A percentile compares a stretch with the other conserved stretches of the same genome.
Conservation (phyloP, 2,113 vertebrate species). For the Sylvilagus bachmani region DNA sequence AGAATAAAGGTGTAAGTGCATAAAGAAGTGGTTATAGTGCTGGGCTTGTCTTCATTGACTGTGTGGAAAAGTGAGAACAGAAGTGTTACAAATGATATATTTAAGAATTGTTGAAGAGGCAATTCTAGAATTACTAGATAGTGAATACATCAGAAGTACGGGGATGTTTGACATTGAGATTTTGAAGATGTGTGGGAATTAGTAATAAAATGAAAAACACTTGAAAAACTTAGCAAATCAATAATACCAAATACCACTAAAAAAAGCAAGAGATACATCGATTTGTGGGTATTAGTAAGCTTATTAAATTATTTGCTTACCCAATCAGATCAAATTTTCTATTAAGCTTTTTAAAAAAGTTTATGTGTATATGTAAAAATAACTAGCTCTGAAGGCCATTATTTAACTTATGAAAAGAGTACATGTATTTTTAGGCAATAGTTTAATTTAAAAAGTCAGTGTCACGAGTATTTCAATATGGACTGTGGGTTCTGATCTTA, state of each 20-base stretch:
- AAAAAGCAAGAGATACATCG: background rate
- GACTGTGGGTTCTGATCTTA: conserved; percentile 6
- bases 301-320: conserved; percentile 5
- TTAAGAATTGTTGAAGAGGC: background rate
- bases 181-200: conserved; percentile 10
- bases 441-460: background rate
- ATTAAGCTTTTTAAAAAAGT: background rate
- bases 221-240: conserved; percentile 27
- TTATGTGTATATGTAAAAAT: background rate
- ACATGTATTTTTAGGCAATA: background rate
- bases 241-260: background rate
- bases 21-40: background rate
- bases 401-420: background rate
- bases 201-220: conserved; percentile 25
- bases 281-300: background rate
- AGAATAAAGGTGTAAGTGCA: background rate
- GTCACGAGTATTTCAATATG: background rate
- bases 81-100: background rate
- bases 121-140: conserved; percentile 2
- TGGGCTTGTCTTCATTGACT: background rate
- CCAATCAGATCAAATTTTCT: conserved; percentile 31
- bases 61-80: conserved; percentile 18
- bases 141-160: background rate
- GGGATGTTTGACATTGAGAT: conserved; percentile 19
- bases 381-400: background rate